Evolutionary conservation across 2,797 vertebrate species (phyloP).

Genomic region (Rhynchonycteris naso): DNA sequence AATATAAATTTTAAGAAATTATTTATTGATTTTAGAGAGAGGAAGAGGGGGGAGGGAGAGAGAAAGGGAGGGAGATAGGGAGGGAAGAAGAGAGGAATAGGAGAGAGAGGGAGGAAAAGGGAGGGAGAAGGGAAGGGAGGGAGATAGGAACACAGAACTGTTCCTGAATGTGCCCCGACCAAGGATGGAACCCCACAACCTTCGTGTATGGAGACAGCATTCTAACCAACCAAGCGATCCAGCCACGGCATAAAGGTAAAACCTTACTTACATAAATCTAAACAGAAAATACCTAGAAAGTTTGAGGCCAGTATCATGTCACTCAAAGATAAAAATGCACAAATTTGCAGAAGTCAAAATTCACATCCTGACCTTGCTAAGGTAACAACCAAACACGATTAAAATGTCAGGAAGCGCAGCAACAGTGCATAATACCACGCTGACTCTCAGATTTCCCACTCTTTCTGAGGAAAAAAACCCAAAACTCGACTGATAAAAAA

Average conservation of each 20-base stretch:
- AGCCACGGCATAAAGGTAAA: neutral
- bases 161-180: no score
- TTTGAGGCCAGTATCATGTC: neutral
- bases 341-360: neutral
- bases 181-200: no score
- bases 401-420: neutral
- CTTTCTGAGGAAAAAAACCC: neutral
- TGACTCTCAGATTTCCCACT: neutral
- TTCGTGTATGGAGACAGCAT: no score
- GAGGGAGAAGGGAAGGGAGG: no score
- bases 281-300: slow-evolving; percentile 30
- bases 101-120: no score
- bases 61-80: no score
- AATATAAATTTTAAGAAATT: neutral
- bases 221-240: no score
- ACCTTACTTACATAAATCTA: slow-evolving; percentile 1
- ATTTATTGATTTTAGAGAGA: no score
- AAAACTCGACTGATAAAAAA: neutral
- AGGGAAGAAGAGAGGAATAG: no score
- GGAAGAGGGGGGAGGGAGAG: no score
- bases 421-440: neutral
- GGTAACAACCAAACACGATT: neutral
- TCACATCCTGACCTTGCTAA: neutral
- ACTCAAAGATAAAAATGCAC: slow-evolving; percentile 17
- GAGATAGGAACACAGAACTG: no score